phyloP scores from a whole-genome alignment of 30 jellyfish, hydroid and myxozoan genomes.

The Catostylus mosaicus region DNA sequence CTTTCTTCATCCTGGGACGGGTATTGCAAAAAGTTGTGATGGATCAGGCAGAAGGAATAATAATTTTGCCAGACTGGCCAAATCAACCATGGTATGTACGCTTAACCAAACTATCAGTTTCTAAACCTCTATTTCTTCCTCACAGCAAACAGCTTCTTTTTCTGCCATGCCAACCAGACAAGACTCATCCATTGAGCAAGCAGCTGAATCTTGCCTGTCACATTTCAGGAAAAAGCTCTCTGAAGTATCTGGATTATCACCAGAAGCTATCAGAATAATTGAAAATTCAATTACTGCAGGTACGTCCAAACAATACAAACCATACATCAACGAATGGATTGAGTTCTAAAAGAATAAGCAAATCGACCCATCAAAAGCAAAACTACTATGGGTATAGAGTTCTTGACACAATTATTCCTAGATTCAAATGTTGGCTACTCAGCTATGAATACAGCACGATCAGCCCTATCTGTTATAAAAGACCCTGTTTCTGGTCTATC shows the following conservation, averaged over 20 bases:
- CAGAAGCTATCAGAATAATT: background rate
- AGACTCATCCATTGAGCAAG: slow-evolving; percentile 35
- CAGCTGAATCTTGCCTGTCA: slow-evolving; percentile 13
- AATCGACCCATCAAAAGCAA: too few relatives aligned
- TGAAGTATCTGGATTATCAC: slow-evolving; percentile 2
- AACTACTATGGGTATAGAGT: background rate
- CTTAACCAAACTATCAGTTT: background rate
- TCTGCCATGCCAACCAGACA: slow-evolving; percentile 42
- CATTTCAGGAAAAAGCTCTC: background rate
- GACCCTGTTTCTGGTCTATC: slow-evolving; percentile 6
- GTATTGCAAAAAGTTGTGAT: background rate
- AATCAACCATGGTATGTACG: slow-evolving; percentile 36
- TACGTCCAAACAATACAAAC: slow-evolving; percentile 9
- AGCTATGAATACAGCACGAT: slow-evolving; percentile 14
- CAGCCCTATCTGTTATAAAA: slow-evolving; percentile 30
- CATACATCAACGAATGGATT: slow-evolving; percentile 14
- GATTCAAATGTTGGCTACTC: slow-evolving; percentile 24
- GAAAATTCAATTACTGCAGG: background rate
- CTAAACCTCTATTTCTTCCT: slow-evolving; percentile 29
- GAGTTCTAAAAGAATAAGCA: background rate
- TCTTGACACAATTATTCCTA: slow-evolving; percentile 8
- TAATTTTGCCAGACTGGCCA: slow-evolving; percentile 72
- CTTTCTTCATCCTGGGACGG: background rate
- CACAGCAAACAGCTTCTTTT: slow-evolving; percentile 16
- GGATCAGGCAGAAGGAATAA: slow-evolving; percentile 50